phyloP scores from a whole-genome alignment of 2,113 vertebrate species.

The Chaenogobius annularis region DNA sequence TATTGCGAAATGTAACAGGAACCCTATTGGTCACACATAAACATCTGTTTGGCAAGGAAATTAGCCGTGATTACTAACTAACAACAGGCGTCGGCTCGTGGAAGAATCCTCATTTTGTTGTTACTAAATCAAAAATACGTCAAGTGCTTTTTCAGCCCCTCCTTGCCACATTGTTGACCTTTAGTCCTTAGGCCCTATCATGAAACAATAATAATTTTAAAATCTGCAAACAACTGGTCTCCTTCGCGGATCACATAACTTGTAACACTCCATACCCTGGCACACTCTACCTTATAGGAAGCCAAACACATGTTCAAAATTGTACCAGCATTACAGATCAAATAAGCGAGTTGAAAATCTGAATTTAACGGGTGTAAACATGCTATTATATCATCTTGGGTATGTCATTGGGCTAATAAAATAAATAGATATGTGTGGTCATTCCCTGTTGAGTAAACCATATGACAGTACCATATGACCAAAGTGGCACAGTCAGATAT shows the following conservation, averaged over 20 bases:
- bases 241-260: slow-evolving; percentile 37
- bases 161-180: slow-evolving; percentile 26
- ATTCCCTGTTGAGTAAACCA: background rate
- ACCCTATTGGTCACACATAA: slow-evolving; percentile 31
- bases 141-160: too few species aligned
- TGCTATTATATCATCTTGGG: slow-evolving; percentile 17
- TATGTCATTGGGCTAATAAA: background rate
- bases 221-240: slow-evolving; percentile 45
- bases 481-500: background rate
- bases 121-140: slow-evolving; percentile 41
- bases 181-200: slow-evolving; percentile 29
- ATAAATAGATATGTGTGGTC: slow-evolving; percentile 2
- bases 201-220: slow-evolving; percentile 34
- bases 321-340: slow-evolving; percentile 37
- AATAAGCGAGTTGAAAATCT: slow-evolving; percentile 23
- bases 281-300: slow-evolving; percentile 21
- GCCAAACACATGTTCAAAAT: slow-evolving; percentile 62
- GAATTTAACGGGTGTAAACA: slow-evolving; percentile 50
- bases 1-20: slow-evolving; percentile 38
- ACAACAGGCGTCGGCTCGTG: slow-evolving; percentile 31
- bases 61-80: slow-evolving; percentile 48
- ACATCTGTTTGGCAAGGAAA: slow-evolving; percentile 45
- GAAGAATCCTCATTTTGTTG: slow-evolving; percentile 20
- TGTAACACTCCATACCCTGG: slow-evolving; percentile 45
- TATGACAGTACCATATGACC: background rate